Evolutionary conservation across 2,888 invertebrate genomes (phyloP), one percentile per base, ranked within the genome.

Genomic region (Euzetes globulus): DNA sequence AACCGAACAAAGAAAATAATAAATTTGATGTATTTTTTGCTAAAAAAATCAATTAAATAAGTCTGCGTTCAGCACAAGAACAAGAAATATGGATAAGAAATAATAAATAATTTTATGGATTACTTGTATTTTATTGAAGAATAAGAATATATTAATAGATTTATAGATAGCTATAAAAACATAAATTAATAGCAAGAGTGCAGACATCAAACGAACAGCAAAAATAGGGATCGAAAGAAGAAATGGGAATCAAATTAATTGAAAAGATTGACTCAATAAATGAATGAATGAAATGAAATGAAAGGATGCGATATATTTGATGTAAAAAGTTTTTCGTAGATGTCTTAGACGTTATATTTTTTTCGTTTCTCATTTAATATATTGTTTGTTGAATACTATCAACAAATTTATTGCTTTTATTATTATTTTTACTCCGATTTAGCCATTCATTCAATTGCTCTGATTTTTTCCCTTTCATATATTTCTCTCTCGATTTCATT

Each of bases 351-450:
- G n/a, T n/a, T n/a, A n/a, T n/a, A n/a, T 22, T 25, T 22, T 25
- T 55, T 4, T 25, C 55, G 22, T 55, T 55, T 25, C 25, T 9
- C 55, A 52, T n/a, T 52, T 19, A 15, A 55, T 52, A 33, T 52
- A 19, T 17, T 55, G 19, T 52, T 52, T 52, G 25, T 55, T 17
- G 19, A 52, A 52, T 17, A 17, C 11, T 19, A 55, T 52, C 52
- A 55, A 55, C 25, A 22, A 55, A 55, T 55, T 55, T 55, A 55
- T 55, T 25, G 25, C 55, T 55, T n/a, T 52, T 47, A 47, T n/a
- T 47, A 13, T 17, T 47, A 47, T n/a, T 47, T 47, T 47, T 47
- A 17, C n/a, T 47, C 13, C 15, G 13, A n/a, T 47, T 47, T 25
- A 11, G 22, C 25, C 25, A 55, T 55, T 25, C 55, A 55, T 55